Evolutionary conservation across 1,140 invertebrate species (phyloP), one percentile per base, ranked within the genome.

Genomic region (Platorchestia sp.): DNA sequence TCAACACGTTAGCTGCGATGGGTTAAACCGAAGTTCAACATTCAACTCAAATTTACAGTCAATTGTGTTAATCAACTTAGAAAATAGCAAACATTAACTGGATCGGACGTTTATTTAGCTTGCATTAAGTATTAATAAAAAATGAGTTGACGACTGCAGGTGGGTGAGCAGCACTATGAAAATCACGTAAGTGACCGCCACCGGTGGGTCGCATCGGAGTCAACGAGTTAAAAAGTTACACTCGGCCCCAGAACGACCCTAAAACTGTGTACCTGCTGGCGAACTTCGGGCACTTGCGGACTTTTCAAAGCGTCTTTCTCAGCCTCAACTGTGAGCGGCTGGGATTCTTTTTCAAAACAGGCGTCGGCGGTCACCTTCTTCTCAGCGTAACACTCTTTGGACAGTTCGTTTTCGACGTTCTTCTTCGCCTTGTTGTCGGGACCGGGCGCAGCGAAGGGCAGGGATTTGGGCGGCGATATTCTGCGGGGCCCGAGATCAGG

Each of bases 391-490:
- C 41, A 41, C 45, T 93, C 91, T 40, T 93, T 93, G 6, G 91
- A 93, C 43, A 44, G 91, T 44, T 93, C 91, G 91, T 93, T 93
- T 44, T 93, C 91, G 91, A 93, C 91, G 91, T 93, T 93, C 91
- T 93, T 93, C 91, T 93, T 93, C 43, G 43, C 45, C 91, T 93
- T 93, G 87, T 90, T 14, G n/a, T n/a, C n/a, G 87, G 87, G 87
- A 22, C 19, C 87, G 0, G 91, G 7, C 0, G 91, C 5, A 6
- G 40, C 43, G 3, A 93, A 47, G 40, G 91, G 44, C 44, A 93
- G 45, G 91, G 91, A 45, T 40, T 47, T 93, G 10, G 91, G 91
- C 45, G 91, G 91, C 7, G 91, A 93, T 41, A 44, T 7, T 93
- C 91, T 93, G 40, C 22, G 19, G 19, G 91, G 91, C 19, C 91